A percentile compares a stretch with the other conserved stretches of the same genome.
Conservation (phyloP, 2,113 vertebrate species). For the Oplegnathus fasciatus region DNA sequence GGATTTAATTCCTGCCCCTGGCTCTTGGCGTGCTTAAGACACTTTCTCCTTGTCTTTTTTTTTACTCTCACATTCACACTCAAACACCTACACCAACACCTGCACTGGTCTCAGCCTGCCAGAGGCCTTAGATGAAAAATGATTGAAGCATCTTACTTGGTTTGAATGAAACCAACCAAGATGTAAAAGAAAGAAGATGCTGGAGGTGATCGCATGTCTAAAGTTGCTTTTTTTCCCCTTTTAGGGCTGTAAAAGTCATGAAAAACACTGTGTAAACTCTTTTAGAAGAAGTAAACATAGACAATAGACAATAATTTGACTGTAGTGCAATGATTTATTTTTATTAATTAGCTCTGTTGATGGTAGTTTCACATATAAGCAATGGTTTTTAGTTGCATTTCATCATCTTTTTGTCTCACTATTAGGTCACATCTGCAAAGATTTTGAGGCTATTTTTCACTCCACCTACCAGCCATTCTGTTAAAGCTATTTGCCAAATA, state of each 20-base stretch:
- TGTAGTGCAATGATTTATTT: constrained; percentile 1
- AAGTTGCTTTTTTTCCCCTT: not conserved
- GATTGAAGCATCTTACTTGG: constrained; percentile 19
- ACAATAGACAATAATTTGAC: not conserved
- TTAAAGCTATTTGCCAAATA: constrained; percentile 5
- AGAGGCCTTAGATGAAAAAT: constrained; percentile 45
- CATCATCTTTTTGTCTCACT: constrained; percentile 13
- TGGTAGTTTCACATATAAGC: not conserved
- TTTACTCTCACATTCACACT: constrained; percentile 25
- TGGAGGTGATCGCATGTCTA: not conserved
- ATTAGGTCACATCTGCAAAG: constrained; percentile 8
- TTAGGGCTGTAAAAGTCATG: not conserved
- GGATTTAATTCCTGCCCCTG: constrained; percentile 75
- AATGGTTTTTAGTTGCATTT: constrained; percentile 21
- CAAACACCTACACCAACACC: constrained; percentile 54
- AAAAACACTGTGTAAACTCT: not conserved
- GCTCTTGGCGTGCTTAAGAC: constrained; percentile 66
- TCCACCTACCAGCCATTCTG: constrained; percentile 14
- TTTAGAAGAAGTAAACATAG: not conserved
- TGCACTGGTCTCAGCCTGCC: constrained; percentile 38
- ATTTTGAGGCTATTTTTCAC: constrained; percentile 12
- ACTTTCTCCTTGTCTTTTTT: constrained; percentile 27
- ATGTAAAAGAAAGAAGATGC: constrained; percentile 25
- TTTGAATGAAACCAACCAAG: constrained; percentile 28
- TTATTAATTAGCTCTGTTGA: constrained; percentile 3